Percentiles rank a stretch among this genome's conserved stretches.
Evolutionary conservation across 53 echinoderm and acorn worm genomes (phyloP).

Genomic region (Actinopyga echinites): DNA sequence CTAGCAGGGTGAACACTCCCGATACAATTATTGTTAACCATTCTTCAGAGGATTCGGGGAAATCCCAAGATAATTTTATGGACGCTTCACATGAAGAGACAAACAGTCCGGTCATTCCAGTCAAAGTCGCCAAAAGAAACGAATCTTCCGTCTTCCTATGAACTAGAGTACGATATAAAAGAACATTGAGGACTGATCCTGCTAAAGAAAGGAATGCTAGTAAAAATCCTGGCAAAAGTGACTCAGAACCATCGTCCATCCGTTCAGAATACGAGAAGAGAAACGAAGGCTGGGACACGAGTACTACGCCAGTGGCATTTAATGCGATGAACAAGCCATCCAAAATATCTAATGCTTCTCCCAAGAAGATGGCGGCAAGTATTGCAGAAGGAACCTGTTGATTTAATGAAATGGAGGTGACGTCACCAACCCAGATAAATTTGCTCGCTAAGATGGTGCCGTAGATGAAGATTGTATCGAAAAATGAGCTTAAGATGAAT

Average conservation of each 20-base stretch:
- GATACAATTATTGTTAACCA: not conserved
- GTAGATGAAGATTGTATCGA: not conserved
- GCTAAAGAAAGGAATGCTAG: not conserved
- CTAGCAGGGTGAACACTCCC: not conserved
- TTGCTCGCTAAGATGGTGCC: not conserved
- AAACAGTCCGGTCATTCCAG: not conserved
- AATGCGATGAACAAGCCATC: not conserved
- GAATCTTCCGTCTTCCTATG: not conserved
- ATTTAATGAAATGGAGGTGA: not conserved
- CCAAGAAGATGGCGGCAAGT: not conserved
- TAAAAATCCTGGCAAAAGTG: not conserved
- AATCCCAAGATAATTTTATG: not conserved
- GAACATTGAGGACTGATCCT: not conserved
- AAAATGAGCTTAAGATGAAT: not conserved
- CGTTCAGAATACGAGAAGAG: not conserved
- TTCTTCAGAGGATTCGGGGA: not conserved
- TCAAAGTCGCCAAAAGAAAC: not conserved
- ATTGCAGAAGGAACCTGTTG: not conserved
- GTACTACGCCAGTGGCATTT: not conserved
- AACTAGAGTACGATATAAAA: not conserved
- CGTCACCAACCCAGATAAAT: constrained; percentile 1
- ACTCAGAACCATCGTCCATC: not conserved
- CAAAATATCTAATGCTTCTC: not conserved
- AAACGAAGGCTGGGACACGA: constrained; percentile 18
- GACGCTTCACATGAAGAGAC: not conserved